Evolutionary conservation across 1,140 invertebrate species (phyloP).

Genomic region (Philaenus spumarius): DNA sequence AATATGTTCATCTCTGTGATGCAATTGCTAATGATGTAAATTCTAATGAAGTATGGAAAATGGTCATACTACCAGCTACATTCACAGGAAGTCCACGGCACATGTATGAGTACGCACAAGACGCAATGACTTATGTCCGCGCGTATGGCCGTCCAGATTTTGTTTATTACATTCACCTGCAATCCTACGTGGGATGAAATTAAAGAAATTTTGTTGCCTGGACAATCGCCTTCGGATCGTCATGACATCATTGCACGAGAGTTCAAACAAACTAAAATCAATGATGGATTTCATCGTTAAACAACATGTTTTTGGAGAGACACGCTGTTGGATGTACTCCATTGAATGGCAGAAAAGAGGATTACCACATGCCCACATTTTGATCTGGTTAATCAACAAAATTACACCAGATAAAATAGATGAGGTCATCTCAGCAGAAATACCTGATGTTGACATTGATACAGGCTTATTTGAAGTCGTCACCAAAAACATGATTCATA

Average conservation of each 20-base stretch:
- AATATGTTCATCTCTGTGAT: conserved; percentile 33
- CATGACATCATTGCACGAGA: conserved; percentile 41
- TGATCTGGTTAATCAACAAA: conserved; percentile 29
- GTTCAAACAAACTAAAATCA: conserved; percentile 42
- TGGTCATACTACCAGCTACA: conserved; percentile 35
- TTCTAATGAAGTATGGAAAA: conserved; percentile 19
- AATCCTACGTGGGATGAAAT: conserved; percentile 40
- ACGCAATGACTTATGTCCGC: conserved; percentile 44
- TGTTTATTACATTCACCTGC: conserved; percentile 39
- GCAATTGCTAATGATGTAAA: conserved; percentile 17
- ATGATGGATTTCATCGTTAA: conserved; percentile 41
- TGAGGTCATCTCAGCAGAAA: conserved; percentile 35
- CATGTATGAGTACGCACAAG: conserved; percentile 44
- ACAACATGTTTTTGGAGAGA: conserved; percentile 34
- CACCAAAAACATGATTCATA: conserved; percentile 44
- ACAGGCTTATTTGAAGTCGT: conserved; percentile 37
- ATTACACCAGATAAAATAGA: conserved; percentile 27
- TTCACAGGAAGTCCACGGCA: conserved; percentile 38
- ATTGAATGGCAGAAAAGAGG: conserved; percentile 47
- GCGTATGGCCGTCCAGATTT: conserved; percentile 39
- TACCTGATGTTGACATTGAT: conserved; percentile 37
- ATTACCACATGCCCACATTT: conserved; percentile 37
- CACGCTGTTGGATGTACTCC: conserved; percentile 35
- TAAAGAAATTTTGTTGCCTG: conserved; percentile 30
- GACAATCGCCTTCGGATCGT: conserved; percentile 30